Evolutionary conservation across 2,113 vertebrate species (phyloP).

Genomic region (Speoplatyrhinus poulsoni): DNA sequence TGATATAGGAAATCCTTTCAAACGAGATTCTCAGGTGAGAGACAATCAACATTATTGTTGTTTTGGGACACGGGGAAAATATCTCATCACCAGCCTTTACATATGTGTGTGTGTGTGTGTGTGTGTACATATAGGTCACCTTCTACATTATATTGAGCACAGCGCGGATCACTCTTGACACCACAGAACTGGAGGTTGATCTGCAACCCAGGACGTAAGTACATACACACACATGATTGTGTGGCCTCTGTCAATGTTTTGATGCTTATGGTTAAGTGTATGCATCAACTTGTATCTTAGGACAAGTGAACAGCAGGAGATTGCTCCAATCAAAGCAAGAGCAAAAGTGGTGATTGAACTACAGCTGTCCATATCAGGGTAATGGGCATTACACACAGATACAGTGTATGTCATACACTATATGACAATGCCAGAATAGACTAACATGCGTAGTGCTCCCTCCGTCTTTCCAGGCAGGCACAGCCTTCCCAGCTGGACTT

Average conservation of each 20-base stretch:
- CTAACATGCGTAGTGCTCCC: background rate
- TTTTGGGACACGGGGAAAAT: background rate
- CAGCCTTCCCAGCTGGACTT: slow-evolving; percentile 94
- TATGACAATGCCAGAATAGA: background rate
- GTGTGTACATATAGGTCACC: slow-evolving; percentile 74
- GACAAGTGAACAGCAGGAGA: slow-evolving; percentile 85
- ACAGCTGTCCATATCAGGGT: slow-evolving; percentile 89
- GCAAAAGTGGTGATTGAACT: slow-evolving; percentile 87
- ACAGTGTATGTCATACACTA: slow-evolving; percentile 8
- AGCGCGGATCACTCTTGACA: slow-evolving; percentile 81
- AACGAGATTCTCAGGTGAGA: slow-evolving; percentile 81
- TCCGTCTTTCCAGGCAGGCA: slow-evolving; percentile 76
- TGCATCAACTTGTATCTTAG: slow-evolving; percentile 65
- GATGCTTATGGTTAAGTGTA: background rate
- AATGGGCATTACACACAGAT: slow-evolving; percentile 48
- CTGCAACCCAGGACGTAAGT: background rate
- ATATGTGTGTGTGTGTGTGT: slow-evolving; percentile 7
- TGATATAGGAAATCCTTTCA: slow-evolving; percentile 94
- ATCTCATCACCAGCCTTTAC: background rate
- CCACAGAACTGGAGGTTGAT: slow-evolving; percentile 83
- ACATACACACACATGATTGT: too few species aligned
- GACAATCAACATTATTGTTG: background rate
- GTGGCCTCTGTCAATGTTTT: background rate
- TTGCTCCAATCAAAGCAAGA: slow-evolving; percentile 78
- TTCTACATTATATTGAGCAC: slow-evolving; percentile 90